Conservation (phyloP, 2,113 vertebrate species). For the Rhinoderma darwinii region DNA sequence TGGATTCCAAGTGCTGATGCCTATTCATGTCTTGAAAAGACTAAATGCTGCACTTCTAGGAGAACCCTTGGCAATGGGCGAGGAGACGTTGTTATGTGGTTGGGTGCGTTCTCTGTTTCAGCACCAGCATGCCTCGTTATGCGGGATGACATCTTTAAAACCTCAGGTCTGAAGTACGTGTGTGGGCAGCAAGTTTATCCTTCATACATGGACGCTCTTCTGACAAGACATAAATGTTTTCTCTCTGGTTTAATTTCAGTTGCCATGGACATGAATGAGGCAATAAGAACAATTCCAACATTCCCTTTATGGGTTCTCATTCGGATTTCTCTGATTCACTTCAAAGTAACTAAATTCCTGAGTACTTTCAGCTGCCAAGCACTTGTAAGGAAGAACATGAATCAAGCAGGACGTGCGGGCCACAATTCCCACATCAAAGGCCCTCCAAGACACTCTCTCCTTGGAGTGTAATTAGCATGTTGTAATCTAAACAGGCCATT, state of each 20-base stretch:
- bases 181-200: slow-evolving; percentile 44
- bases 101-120: slow-evolving; percentile 24
- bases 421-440: slow-evolving; percentile 62
- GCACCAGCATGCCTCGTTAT: slow-evolving; percentile 11
- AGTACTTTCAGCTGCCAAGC: not conserved
- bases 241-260: slow-evolving; percentile 39
- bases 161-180: slow-evolving; percentile 20
- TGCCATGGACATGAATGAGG: slow-evolving; percentile 63
- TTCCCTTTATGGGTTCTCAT: slow-evolving; percentile 43
- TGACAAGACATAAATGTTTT: slow-evolving; percentile 53
- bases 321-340: slow-evolving; percentile 48
- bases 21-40: not conserved
- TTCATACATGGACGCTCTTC: slow-evolving; percentile 20
- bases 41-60: slow-evolving; percentile 4
- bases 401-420: slow-evolving; percentile 56
- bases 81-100: not conserved
- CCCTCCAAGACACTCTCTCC: slow-evolving; percentile 63
- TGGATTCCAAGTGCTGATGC: not conserved
- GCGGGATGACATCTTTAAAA: slow-evolving; percentile 34
- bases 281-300: slow-evolving; percentile 61
- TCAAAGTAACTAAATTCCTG: slow-evolving; percentile 46
- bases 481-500: slow-evolving; percentile 66
- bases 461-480: slow-evolving; percentile 62
- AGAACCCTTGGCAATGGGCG: not conserved
- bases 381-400: slow-evolving; percentile 53